Conservation (phyloP, 2,888 invertebrate genomes). For the Ischnura elegans region DNA sequence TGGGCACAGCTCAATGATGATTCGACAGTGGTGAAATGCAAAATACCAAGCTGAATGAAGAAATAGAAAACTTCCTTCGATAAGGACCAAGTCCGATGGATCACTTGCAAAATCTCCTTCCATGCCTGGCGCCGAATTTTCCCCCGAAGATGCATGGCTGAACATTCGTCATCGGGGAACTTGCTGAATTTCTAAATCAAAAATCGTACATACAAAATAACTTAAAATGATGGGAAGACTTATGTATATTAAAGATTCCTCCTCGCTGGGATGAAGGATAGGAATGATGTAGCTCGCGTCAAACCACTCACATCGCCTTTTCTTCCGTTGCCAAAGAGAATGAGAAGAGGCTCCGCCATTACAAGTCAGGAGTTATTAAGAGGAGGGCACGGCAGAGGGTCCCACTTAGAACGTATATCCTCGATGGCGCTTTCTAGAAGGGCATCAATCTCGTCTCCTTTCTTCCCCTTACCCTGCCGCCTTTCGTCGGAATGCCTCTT, state of each 20-base stretch:
- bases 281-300: constrained; percentile 55
- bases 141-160: not conserved
- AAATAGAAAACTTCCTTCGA: too few relatives aligned
- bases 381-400: constrained; percentile 53
- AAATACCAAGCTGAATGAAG: too few relatives aligned
- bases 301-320: constrained; percentile 40
- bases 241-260: not conserved
- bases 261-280: not conserved
- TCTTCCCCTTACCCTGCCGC: constrained; percentile 22
- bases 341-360: not conserved
- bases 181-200: constrained; percentile 4
- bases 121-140: not conserved
- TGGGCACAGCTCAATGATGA: too few relatives aligned
- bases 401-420: constrained; percentile 38
- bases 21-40: too few relatives aligned
- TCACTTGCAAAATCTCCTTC: not conserved
- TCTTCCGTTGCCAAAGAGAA: not conserved
- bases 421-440: constrained; percentile 56
- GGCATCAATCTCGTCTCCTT: constrained; percentile 52
- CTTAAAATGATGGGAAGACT: not conserved
- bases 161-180: not conserved
- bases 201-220: constrained; percentile 5
- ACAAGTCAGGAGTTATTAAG: constrained; percentile 49
- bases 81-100: not conserved
- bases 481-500: constrained; percentile 59